Percentiles rank a stretch among this genome's conserved stretches.
These are phyloP conservation scores for Parus major DNA, from an alignment of 2,113 vertebrate genomes.

Conservation along the genomic window DNA sequence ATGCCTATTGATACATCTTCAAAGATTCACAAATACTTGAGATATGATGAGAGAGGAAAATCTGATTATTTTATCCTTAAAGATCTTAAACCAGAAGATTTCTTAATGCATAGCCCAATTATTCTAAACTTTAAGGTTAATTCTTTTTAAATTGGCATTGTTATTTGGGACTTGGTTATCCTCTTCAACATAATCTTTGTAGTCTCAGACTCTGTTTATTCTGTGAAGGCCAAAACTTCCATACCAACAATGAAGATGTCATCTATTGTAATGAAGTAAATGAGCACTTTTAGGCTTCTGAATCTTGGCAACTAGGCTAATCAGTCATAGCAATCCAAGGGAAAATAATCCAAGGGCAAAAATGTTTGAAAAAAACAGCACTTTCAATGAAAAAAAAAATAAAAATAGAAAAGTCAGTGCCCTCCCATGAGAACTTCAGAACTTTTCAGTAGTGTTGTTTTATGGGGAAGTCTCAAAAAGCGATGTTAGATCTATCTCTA, in stretches of 20 bases:
- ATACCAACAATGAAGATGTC: constrained; percentile 65
- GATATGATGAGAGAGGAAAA: background rate
- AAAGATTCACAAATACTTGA: background rate
- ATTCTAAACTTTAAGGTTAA: background rate
- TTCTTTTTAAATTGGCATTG: background rate
- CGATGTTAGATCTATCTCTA: constrained; percentile 71
- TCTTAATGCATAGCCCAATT: background rate
- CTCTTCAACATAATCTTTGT: constrained; percentile 1
- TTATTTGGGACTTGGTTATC: background rate
- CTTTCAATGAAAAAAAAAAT: background rate
- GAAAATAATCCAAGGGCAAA: background rate
- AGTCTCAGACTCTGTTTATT: background rate
- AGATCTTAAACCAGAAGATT: background rate
- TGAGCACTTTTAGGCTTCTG: constrained; percentile 17
- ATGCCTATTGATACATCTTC: background rate
- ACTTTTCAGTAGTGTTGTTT: constrained; percentile 47
- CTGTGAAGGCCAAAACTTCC: background rate
- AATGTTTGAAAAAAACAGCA: background rate
- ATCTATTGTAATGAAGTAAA: constrained; percentile 1
- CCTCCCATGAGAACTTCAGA: constrained; percentile 55
- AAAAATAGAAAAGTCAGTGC: constrained; percentile 50
- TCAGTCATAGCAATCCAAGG: background rate
- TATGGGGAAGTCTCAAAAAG: constrained; percentile 34
- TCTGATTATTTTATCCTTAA: background rate
- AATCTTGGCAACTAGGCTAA: constrained; percentile 10